Evolutionary conservation across 1,140 invertebrate genomes (phyloP).

Genomic region (Uloborus diversus): DNA sequence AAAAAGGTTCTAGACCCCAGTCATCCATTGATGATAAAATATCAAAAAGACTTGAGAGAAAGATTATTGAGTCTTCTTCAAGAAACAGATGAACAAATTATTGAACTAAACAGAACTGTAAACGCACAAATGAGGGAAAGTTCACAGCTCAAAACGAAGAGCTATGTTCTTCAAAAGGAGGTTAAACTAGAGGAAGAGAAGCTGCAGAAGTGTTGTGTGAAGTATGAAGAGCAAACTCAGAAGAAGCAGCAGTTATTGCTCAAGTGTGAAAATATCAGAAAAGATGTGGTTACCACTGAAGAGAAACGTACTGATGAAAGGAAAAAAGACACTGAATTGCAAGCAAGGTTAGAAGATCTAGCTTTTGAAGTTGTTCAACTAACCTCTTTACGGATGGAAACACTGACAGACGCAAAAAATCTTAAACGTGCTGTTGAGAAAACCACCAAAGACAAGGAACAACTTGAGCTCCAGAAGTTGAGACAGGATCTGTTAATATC

Average conservation of each 20-base stretch:
- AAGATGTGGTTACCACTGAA: constrained; percentile 5
- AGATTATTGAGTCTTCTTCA: too few species aligned
- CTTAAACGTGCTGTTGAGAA: constrained; percentile 34
- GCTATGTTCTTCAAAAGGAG: constrained; percentile 44
- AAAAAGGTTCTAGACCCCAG: too few species aligned
- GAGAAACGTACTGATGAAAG: too few species aligned
- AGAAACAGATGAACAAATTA: too few species aligned
- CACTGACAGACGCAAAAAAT: constrained; percentile 26
- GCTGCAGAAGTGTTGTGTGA: constrained; percentile 1
- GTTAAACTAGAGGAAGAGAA: constrained; percentile 25
- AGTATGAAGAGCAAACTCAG: constrained; percentile 12
- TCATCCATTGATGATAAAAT: too few species aligned
- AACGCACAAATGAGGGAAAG: constrained; percentile 35
- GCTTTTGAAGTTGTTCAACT: constrained; percentile 42
- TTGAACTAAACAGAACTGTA: too few species aligned
- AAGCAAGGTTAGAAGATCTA: constrained; percentile 21
- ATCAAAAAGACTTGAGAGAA: too few species aligned
- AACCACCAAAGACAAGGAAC: constrained; percentile 26
- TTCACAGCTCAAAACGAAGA: constrained; percentile 20
- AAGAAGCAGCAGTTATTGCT: background rate
- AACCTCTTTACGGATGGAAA: constrained; percentile 15
- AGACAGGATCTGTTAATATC: constrained; percentile 48
- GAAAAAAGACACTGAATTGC: constrained; percentile 30
- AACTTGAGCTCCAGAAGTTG: constrained; percentile 40
- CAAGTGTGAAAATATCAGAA: constrained; percentile 5